Evolutionary conservation across 2,797 vertebrate species (phyloP).

Genomic region (Molossus molossus): DNA sequence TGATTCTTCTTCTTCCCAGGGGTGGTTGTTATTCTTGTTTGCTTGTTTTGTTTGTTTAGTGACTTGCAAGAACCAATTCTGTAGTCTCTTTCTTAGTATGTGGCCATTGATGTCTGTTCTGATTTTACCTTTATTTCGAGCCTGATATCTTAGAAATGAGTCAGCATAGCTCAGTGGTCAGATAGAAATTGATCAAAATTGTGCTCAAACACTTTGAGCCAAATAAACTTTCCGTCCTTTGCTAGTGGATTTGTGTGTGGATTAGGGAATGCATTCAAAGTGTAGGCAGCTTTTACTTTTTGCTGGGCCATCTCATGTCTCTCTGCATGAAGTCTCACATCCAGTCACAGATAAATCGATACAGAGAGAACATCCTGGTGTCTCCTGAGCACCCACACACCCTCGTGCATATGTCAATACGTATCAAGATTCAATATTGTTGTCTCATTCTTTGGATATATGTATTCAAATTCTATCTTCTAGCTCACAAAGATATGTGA

Average conservation of each 20-base stretch:
- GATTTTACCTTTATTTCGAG: background rate
- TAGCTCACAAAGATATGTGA: background rate
- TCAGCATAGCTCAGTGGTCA: background rate
- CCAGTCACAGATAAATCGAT: background rate
- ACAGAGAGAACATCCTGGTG: background rate
- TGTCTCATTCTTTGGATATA: background rate
- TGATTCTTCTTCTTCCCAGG: background rate
- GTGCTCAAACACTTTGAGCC: background rate
- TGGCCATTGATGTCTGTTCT: background rate
- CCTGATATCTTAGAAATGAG: background rate
- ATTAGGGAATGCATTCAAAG: background rate
- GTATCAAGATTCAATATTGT: background rate
- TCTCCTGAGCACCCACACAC: background rate
- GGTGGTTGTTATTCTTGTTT: background rate
- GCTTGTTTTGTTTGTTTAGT: background rate
- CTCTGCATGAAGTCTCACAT: background rate
- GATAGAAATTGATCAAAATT: background rate
- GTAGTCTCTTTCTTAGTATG: background rate
- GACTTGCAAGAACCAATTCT: background rate
- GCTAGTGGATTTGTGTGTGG: background rate
- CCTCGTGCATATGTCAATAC: background rate
- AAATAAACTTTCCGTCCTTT: background rate
- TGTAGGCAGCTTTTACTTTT: slow-evolving; percentile 13
- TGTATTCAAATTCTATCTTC: background rate
- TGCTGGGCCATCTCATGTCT: background rate